A percentile compares a stretch with the other conserved stretches of the same genome.
Conservation (phyloP, 92 coral and sea anemone genomes). For the Porites evermanni region DNA sequence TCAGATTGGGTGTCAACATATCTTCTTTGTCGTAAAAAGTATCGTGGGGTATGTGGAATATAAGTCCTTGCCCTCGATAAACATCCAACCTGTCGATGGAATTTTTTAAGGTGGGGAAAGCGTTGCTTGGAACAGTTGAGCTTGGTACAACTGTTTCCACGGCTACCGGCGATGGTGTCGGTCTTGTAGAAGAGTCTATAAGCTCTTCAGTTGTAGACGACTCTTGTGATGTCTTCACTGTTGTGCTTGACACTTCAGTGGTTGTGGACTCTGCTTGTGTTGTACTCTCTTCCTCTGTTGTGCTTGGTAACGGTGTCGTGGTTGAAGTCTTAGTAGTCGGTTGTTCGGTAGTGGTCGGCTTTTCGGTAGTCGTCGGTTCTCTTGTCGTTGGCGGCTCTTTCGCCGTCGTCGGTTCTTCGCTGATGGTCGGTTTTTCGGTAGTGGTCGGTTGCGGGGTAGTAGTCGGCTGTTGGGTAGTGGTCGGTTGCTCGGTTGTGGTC, state of each 20-base stretch:
- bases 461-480: slow-evolving; percentile 14
- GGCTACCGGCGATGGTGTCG: slow-evolving; percentile 8
- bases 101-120: neutral
- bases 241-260: neutral
- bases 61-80: slow-evolving; percentile 63
- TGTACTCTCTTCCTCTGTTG: neutral
- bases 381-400: slow-evolving; percentile 14
- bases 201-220: neutral
- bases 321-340: neutral
- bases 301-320: slow-evolving; percentile 7
- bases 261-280: neutral
- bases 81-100: slow-evolving; percentile 48
- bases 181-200: neutral
- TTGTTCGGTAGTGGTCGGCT: slow-evolving; percentile 8
- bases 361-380: neutral
- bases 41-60: slow-evolving; percentile 68
- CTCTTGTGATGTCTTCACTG: neutral
- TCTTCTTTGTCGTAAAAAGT: slow-evolving; percentile 85
- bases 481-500: slow-evolving; percentile 11
- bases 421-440: neutral
- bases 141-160: neutral
- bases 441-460: slow-evolving; percentile 35
- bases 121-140: neutral
- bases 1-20: slow-evolving; percentile 79
- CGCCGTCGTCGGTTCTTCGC: slow-evolving; percentile 13